Base-by-base conservation (phyloP, 2,888 invertebrate genomes). In the Helicoverpa assulta region DNA sequence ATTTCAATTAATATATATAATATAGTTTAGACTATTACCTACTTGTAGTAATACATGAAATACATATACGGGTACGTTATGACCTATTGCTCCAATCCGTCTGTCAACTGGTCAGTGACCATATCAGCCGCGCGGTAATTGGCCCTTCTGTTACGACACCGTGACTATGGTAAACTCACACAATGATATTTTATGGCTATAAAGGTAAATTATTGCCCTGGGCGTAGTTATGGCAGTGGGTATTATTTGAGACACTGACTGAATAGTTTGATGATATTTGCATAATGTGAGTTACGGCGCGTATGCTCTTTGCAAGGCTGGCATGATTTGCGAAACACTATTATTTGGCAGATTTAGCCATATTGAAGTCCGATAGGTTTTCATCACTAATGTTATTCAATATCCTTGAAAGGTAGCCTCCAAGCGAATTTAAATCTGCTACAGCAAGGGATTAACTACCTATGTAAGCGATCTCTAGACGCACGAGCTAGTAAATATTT, bases 101-200 rank as follows among this genome's bases (percentile, higher is more conserved):
- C 10, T 0, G 40, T 40, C 68, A 33, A 19, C 56, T 37, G 59
- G 14, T n/a, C 51, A 18, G 52, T 52, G 19, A 14, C n/a, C 55
- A 26, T 33, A 26, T 47, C 43, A 51, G 51, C 50, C 18, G 55
- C 53, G 57, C 70, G 54, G n/a, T 61, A 76, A 63, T 58, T 40
- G 47, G 63, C 47, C 56, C 78, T 71, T 61, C 51, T 81, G 54
- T 81, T 54, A 77, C 71, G 60, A 81, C 70, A 70, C 40, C 50
- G 33, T 52, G 64, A 55, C 72, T 65, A 40, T 76, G 81, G 66
- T 53, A 58, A 26, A 71, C 53, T 62, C 53, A 53, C 50, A 77
- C 64, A 81, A 62, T 65, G 55, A 61, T 47, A 64, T 80, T 70
- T 76, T 59, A 58, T 64, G 64, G 55, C 21, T 14, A 40, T 37